phyloP scores from a whole-genome alignment of 1,140 invertebrate species.

The Yoshiicerus persimilis region DNA sequence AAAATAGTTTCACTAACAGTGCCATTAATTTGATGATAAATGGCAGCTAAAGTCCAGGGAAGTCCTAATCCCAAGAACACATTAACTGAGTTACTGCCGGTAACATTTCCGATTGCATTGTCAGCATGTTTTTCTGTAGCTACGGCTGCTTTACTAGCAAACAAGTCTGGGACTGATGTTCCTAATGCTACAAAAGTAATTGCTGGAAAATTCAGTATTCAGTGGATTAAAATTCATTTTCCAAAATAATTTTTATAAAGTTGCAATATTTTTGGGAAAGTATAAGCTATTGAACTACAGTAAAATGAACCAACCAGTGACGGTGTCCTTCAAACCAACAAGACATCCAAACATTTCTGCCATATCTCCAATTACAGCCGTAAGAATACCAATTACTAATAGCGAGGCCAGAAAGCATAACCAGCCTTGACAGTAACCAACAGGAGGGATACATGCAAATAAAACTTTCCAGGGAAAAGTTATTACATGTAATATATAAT shows the following conservation, averaged over 20 bases:
- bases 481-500: constrained; percentile 68
- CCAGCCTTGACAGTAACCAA: constrained; percentile 57
- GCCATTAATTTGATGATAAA: constrained; percentile 49
- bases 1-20: not conserved
- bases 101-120: constrained; percentile 71
- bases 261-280: too few species aligned
- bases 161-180: not conserved
- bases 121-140: constrained; percentile 69
- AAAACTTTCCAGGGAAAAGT: constrained; percentile 64
- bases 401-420: constrained; percentile 64
- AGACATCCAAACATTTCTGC: constrained; percentile 66
- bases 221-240: too few species aligned
- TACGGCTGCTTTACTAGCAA: constrained; percentile 59
- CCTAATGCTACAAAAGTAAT: constrained; percentile 47
- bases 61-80: constrained; percentile 67
- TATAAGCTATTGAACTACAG: too few species aligned
- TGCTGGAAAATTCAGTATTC: not conserved
- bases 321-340: constrained; percentile 59
- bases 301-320: constrained; percentile 54
- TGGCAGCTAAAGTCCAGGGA: constrained; percentile 64
- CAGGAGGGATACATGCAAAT: not conserved
- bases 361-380: constrained; percentile 61
- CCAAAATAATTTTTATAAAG: too few species aligned
- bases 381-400: constrained; percentile 61
- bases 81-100: constrained; percentile 71